Base-by-base conservation (phyloP, 2,113 vertebrate species). In the Circaetus gallicus region DNA sequence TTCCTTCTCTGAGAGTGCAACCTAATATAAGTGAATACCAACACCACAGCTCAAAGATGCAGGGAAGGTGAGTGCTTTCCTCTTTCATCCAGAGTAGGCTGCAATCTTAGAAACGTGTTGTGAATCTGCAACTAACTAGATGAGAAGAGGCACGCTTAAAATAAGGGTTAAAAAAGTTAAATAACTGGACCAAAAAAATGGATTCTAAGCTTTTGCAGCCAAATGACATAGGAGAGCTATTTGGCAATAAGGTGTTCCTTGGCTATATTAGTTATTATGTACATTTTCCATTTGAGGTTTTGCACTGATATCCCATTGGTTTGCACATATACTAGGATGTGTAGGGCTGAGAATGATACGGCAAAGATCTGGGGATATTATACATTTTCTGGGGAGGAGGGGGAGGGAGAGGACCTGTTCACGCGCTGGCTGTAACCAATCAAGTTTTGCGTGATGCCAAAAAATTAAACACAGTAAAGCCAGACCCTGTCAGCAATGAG, bases 401-500 rank as follows among this genome's bases (percentile, higher is more conserved):
- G 26, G 53, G 49, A 95, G 66, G 55, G 61, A 89, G 61, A 96
- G 38, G 93, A 97, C 92, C 94, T 91, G 86, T 97, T 97, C 86
- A 73, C 24, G 5, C 72, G 80, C 94, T 98, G 97, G 95, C 97
- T 98, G 98, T 93, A 98, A 98, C 97, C 97, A 98, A 98, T 98
- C 97, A 98, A 98, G 91, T 97, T 98, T 97, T 98, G 84, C 97
- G 97, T 96, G 96, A 98, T 98, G 98, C 98, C 98, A 98, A 98
- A 98, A 98, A 98, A 98, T 98, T 97, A 98, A 98, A 98, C 97
- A 98, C 96, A 97, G 96, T 98, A 97, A 98, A 98, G 96, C 97
- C 98, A 98, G 98, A 97, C 97, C 93, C 93, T 98, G 97, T 98
- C 98, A 98, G 97, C 98, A 98, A 95, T 8, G 53, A 98, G 97